These are phyloP conservation scores for Drosophila bunnanda DNA, from an alignment of 2,888 invertebrate species.

Conservation along the genomic window DNA sequence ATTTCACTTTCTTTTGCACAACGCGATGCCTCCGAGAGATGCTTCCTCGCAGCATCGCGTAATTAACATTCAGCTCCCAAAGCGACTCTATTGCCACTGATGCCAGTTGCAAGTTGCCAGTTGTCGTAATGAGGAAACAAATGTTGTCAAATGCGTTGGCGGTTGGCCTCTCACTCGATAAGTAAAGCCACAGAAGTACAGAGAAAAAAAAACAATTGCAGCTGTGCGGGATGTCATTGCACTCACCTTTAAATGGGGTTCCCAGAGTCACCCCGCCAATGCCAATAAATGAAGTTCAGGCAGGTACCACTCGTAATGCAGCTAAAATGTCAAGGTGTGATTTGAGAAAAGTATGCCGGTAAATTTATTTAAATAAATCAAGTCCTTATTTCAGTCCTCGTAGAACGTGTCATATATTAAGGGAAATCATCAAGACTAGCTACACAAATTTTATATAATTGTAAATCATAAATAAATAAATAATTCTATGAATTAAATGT, in stretches of 20 bases:
- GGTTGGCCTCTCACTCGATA: constrained; percentile 44
- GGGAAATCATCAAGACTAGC: no score
- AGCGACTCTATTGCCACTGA: constrained; percentile 23
- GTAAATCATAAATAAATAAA: no score
- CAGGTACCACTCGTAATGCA: constrained; percentile 29
- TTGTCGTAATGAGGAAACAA: constrained; percentile 76
- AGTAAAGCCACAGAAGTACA: constrained; percentile 47
- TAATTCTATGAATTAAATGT: no score
- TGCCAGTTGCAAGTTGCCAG: constrained; percentile 20
- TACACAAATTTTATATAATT: no score
- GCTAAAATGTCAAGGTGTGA: constrained; percentile 8
- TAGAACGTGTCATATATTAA: no score
- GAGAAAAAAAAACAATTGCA: constrained; percentile 21
- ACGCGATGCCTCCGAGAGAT: constrained; percentile 43
- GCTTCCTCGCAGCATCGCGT: constrained; percentile 77
- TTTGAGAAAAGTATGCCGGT: background rate
- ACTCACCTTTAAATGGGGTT: constrained; percentile 48
- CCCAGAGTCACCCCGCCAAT: constrained; percentile 35
- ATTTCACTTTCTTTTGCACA: constrained; percentile 78
- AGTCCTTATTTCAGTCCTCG: no score
- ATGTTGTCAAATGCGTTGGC: constrained; percentile 73
- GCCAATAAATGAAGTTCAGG: constrained; percentile 56
- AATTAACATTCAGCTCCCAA: constrained; percentile 69
- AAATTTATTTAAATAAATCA: background rate
- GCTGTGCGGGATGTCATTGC: constrained; percentile 58